These are phyloP conservation scores for Tryphoninae sp. DNA, from an alignment of 2,888 invertebrate species.

Conservation along the genomic window DNA sequence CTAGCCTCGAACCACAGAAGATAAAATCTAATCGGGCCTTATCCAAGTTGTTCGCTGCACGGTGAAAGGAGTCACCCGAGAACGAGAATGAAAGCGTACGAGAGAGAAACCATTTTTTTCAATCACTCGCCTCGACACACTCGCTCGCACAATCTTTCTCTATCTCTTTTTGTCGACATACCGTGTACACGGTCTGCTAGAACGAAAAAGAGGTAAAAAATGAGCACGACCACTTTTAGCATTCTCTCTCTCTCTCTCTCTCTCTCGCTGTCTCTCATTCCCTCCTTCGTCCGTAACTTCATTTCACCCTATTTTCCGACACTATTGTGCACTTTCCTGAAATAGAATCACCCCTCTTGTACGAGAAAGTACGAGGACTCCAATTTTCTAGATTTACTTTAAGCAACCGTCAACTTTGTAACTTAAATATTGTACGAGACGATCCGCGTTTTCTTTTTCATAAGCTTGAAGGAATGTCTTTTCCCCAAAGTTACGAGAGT, in stretches of 20 bases:
- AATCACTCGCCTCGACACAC: conserved; percentile 41
- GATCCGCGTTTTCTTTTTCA: neutral
- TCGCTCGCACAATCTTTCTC: neutral
- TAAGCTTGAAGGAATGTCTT: too few species aligned
- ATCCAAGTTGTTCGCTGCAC: conserved; percentile 18
- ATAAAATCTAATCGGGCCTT: conserved; percentile 52
- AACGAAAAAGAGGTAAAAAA: neutral
- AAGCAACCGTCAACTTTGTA: neutral
- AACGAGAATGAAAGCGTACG: conserved; percentile 49
- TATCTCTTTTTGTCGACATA: too few species aligned
- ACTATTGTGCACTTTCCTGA: conserved; percentile 48
- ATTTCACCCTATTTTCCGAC: neutral
- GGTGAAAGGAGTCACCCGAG: conserved; percentile 8
- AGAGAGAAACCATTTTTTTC: conserved; percentile 54
- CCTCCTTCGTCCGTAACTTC: neutral
- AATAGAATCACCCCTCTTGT: conserved; percentile 17
- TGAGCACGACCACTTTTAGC: conserved; percentile 4
- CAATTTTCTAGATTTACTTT: conserved; percentile 7
- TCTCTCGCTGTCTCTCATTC: neutral
- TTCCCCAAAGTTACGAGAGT: too few species aligned
- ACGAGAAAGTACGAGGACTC: conserved; percentile 4
- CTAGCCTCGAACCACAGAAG: conserved; percentile 13
- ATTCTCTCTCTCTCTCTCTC: neutral
- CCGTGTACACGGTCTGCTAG: neutral
- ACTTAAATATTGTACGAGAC: neutral